Evolutionary conservation across 2,888 invertebrate genomes (phyloP).

Genomic region (Phalera bucephala): DNA sequence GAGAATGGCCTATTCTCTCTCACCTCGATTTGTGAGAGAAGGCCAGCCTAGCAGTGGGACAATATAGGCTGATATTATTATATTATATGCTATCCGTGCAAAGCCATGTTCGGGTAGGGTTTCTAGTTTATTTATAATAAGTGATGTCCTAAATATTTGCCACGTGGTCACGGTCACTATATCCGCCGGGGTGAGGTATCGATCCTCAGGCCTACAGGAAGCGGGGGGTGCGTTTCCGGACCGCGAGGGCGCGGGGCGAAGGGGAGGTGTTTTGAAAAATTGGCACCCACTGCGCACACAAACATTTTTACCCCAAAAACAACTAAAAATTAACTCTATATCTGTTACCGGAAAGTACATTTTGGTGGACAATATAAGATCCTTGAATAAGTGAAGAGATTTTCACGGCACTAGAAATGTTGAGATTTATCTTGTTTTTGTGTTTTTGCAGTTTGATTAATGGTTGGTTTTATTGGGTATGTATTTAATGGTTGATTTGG

Average conservation of each 20-base stretch:
- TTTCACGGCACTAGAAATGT: slow-evolving; percentile 41
- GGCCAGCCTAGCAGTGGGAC: no score
- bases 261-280: slow-evolving; percentile 79
- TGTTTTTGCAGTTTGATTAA: slow-evolving; percentile 34
- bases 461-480: slow-evolving; percentile 10
- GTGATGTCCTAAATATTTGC: slow-evolving; percentile 41
- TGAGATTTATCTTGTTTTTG: slow-evolving; percentile 48
- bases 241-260: slow-evolving; percentile 47
- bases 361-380: slow-evolving; percentile 1
- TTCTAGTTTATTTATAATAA: background rate
- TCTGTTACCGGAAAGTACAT: slow-evolving; percentile 26
- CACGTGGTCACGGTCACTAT: slow-evolving; percentile 57
- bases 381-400: slow-evolving; percentile 36
- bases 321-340: slow-evolving; percentile 44
- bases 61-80: no score
- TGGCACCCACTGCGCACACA: slow-evolving; percentile 68
- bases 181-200: slow-evolving; percentile 65
- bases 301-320: slow-evolving; percentile 43
- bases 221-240: slow-evolving; percentile 68
- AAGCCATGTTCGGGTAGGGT: no score
- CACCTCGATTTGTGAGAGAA: no score
- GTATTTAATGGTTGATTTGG: slow-evolving; percentile 16
- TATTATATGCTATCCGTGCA: no score
- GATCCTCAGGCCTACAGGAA: slow-evolving; percentile 76
- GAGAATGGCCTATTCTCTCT: no score